These are phyloP conservation scores for Machaerirhynchus nigripectus DNA, from an alignment of 2,113 vertebrate genomes.

Conservation along the genomic window DNA sequence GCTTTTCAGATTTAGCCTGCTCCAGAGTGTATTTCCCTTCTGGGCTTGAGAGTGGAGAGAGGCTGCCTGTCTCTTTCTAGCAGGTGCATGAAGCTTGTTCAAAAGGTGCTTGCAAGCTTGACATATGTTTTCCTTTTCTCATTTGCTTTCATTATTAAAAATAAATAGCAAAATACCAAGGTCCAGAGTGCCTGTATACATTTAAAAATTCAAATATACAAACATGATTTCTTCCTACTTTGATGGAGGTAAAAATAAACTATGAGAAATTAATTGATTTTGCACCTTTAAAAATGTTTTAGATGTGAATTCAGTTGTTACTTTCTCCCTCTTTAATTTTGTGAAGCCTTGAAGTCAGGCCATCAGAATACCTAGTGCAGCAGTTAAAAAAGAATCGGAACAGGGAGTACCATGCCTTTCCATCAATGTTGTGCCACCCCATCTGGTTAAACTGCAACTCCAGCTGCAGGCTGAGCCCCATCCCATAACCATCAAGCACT, in stretches of 20 bases:
- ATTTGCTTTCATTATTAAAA: constrained; percentile 29
- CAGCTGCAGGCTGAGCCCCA: neutral
- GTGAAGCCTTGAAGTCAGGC: neutral
- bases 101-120: neutral
- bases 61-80: neutral
- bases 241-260: neutral
- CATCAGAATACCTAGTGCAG: neutral
- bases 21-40: neutral
- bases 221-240: neutral
- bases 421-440: neutral
- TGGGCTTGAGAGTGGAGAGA: neutral
- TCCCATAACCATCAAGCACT: neutral
- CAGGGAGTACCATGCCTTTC: neutral
- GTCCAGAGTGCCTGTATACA: neutral
- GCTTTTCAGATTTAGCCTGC: neutral
- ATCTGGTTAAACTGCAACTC: neutral
- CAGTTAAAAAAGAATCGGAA: neutral
- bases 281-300: neutral
- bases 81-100: neutral
- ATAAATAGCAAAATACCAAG: neutral
- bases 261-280: neutral
- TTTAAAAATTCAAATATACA: neutral
- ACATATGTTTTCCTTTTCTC: neutral
- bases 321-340: neutral
- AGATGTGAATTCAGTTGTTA: neutral